Percentiles rank a stretch among this genome's conserved stretches.
phyloP scores from a whole-genome alignment of 2,888 invertebrate species.

The Yponomeuta sedellus region DNA sequence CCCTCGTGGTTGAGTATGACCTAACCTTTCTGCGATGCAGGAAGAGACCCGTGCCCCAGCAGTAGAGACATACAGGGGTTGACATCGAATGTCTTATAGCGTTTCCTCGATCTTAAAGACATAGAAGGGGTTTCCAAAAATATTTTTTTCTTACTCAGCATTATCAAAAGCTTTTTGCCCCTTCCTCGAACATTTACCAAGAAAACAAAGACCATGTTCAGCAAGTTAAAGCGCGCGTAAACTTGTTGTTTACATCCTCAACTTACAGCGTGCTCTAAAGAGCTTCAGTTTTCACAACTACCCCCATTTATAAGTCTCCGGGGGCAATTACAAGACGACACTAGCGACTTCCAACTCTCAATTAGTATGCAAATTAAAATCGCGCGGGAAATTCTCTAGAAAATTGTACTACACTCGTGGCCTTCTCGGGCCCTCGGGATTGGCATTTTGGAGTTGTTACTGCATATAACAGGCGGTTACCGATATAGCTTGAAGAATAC shows the following conservation, averaged over 20 bases:
- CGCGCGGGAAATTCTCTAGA: slow-evolving; percentile 18
- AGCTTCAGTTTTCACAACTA: slow-evolving; percentile 19
- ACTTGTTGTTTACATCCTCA: neutral
- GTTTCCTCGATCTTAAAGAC: no score
- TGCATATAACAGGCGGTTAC: no score
- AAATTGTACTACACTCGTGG: slow-evolving; percentile 18
- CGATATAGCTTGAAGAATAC: no score
- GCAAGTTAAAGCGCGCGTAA: neutral
- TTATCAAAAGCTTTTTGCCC: neutral
- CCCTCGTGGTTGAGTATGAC: no score
- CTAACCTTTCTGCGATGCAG: no score
- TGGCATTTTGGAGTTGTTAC: no score
- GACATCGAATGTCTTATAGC: no score
- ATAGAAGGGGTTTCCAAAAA: no score
- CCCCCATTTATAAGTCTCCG: slow-evolving; percentile 23
- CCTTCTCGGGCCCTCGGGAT: neutral
- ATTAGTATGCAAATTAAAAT: slow-evolving; percentile 24
- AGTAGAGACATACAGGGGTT: no score
- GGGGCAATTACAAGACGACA: slow-evolving; percentile 22
- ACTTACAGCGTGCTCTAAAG: neutral
- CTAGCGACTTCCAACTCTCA: slow-evolving; percentile 17
- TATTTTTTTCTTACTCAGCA: neutral
- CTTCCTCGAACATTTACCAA: neutral
- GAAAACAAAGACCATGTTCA: neutral
- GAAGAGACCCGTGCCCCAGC: no score